Evolutionary conservation across 2,888 invertebrate genomes (phyloP), one percentile per base, ranked within the genome.

Genomic region (Helobdella robusta): DNA sequence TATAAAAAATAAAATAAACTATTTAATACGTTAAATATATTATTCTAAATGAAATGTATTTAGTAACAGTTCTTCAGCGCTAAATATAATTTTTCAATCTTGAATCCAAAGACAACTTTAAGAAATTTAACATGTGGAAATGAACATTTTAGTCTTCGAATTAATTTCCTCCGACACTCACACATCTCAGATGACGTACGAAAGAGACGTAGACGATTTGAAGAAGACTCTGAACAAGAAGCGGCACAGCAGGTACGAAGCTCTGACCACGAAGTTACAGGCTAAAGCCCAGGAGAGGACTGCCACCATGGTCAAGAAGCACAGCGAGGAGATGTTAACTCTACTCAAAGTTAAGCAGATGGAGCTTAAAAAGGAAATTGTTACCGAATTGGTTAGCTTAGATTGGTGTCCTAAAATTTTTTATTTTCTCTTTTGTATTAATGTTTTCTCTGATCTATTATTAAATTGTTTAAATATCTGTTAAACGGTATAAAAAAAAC

Each of bases 241-340:
- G 70, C 84, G 90, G 73, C 91, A 91, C 66, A 73, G 90, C 82
- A 92, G 92, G 82, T 91, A 93, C 78, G 92, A 70, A 20, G 71
- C 65, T 5, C 34, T 67, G 63, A 70, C 71, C 0, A 5, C 70
- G 54, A 59, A 66, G n/a, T 64, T 72, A 28, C 69, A 70, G 64
- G 67, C 70, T 59, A 67, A 67, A 58, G 71, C 67, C 15, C 71
- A 92, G 79, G 89, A 89, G 72, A 89, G 91, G 67, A 97, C 97
- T 18, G 92, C 95, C 52, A 91, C 92, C 0, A 81, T 98, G 73
- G 93, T 98, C 34, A 93, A 94, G 80, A 90, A 92, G 75, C 97
- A 98, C 81, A 92, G 92, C 75, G 87, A 90, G 79, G 94, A 97
- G 83, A 98, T 98, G 98, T 84, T 98, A 83, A 90, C 92, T 76